These are phyloP conservation scores for Coccyzus lansbergi DNA, from an alignment of 2,797 vertebrate genomes.

Conservation along the genomic window DNA sequence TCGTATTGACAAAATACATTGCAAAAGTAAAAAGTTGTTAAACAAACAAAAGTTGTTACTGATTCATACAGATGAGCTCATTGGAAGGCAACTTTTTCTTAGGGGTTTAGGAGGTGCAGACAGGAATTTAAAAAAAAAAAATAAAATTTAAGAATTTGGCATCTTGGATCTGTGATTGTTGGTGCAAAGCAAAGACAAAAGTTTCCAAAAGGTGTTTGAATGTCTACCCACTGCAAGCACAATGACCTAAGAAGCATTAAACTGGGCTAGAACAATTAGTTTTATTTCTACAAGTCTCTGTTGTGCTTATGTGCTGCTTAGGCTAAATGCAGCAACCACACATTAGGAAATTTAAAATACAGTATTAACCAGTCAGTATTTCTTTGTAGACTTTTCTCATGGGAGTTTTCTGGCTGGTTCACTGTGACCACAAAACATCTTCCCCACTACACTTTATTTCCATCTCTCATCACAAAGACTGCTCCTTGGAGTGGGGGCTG, in stretches of 20 bases:
- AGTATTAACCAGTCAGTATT: not conserved
- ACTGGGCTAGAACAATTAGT: not conserved
- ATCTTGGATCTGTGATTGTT: not conserved
- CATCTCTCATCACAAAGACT: not conserved
- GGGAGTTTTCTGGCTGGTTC: slow-evolving; percentile 16
- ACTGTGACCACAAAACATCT: not conserved
- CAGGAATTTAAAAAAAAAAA: not conserved
- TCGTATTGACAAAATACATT: not conserved
- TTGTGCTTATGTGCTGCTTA: not conserved
- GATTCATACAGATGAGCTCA: not conserved
- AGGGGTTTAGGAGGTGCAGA: not conserved
- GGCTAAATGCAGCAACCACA: not conserved
- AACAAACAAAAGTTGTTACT: not conserved
- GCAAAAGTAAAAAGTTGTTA: too few species aligned
- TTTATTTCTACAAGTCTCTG: not conserved
- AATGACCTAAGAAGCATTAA: not conserved
- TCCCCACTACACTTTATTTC: not conserved
- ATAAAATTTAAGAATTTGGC: not conserved
- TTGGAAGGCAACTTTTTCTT: not conserved
- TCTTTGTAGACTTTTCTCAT: slow-evolving; percentile 26
- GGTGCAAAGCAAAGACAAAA: not conserved
- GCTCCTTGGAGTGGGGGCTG: not conserved
- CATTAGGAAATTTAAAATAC: not conserved
- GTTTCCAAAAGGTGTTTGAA: not conserved
- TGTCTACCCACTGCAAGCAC: not conserved